Conservation (phyloP, 2,797 vertebrate species). For the Mus minutoides region DNA sequence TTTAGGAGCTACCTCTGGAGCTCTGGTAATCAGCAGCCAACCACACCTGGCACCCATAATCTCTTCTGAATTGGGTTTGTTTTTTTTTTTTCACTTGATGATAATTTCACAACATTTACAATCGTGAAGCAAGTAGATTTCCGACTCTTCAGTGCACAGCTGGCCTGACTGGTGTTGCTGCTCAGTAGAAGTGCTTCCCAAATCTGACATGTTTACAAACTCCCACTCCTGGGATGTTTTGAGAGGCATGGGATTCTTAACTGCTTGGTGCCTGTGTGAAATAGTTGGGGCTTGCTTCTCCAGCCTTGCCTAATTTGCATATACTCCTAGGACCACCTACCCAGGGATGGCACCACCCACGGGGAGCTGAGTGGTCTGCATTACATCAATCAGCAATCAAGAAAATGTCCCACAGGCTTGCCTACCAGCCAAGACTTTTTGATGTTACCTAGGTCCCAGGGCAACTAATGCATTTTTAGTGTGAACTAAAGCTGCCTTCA, state of each 20-base stretch:
- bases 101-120: neutral
- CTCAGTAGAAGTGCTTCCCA: neutral
- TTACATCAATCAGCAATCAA: neutral
- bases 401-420: neutral
- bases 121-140: neutral
- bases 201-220: neutral
- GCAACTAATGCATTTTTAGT: neutral
- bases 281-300: neutral
- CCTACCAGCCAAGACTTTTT: neutral
- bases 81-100: neutral
- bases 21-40: neutral
- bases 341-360: neutral
- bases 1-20: neutral
- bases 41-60: neutral
- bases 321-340: neutral
- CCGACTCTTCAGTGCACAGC: neutral
- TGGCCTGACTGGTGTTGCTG: neutral
- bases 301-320: neutral
- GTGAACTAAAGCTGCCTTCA: neutral
- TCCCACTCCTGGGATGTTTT: neutral
- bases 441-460: neutral
- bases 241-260: neutral
- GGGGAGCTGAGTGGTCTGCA: rapidly evolving
- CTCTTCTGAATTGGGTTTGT: neutral
- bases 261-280: neutral